phyloP scores from a whole-genome alignment of 2,888 invertebrate species.

The Pecten maximus region DNA sequence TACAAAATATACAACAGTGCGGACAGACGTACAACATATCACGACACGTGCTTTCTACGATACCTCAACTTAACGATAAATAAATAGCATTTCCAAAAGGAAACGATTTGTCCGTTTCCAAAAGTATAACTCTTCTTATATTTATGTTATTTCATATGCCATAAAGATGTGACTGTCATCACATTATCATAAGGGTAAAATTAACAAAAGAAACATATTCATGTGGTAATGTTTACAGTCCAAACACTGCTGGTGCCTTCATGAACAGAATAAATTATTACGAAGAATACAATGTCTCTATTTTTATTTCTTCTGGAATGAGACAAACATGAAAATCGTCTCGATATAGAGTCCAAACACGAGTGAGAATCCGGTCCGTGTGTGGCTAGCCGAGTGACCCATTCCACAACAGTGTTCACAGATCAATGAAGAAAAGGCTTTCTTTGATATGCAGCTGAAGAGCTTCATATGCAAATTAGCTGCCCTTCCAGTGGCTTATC shows the following conservation, averaged over 20 bases:
- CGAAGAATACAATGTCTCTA: not conserved
- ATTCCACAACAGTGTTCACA: not conserved
- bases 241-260: not conserved
- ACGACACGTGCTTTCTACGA: not conserved
- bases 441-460: not conserved
- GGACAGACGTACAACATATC: not conserved
- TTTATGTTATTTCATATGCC: not conserved
- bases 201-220: not conserved
- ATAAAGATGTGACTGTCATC: not conserved
- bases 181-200: not conserved
- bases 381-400: not conserved
- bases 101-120: not conserved
- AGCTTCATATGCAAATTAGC: not conserved
- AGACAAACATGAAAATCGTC: not conserved
- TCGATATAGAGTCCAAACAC: not conserved
- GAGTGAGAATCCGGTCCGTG: not conserved
- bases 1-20: constrained; percentile 28
- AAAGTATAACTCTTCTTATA: not conserved
- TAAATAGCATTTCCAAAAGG: not conserved
- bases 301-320: not conserved
- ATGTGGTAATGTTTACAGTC: not conserved
- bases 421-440: not conserved
- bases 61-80: constrained; percentile 25
- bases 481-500: not conserved
- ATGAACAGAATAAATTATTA: not conserved